These are phyloP conservation scores for Melitaea athalia DNA, from an alignment of 2,888 invertebrate genomes.

Conservation along the genomic window DNA sequence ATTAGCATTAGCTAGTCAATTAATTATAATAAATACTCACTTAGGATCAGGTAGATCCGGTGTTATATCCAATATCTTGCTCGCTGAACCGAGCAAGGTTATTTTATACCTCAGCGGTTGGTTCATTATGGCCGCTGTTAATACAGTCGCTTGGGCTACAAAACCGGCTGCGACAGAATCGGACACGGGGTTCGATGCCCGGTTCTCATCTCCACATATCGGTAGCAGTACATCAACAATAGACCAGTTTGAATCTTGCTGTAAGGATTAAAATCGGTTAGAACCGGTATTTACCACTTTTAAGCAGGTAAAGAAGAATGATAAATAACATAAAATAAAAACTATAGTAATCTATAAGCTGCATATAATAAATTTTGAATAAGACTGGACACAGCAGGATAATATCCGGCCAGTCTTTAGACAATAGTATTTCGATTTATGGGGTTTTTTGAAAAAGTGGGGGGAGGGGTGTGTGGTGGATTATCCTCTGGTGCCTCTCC, in stretches of 20 bases:
- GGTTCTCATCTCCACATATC: constrained; percentile 63
- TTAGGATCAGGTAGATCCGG: constrained; percentile 71
- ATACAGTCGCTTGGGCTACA: constrained; percentile 90
- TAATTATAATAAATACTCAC: constrained; percentile 47
- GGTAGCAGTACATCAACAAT: constrained; percentile 64
- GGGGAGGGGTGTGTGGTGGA: no score
- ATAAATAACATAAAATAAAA: background rate
- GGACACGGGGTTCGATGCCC: constrained; percentile 76
- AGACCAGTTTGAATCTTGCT: constrained; percentile 64
- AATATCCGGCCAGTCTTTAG: no score
- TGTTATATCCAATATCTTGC: constrained; percentile 90
- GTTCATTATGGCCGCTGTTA: constrained; percentile 91
- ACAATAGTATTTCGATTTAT: no score
- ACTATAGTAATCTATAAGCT: no score
- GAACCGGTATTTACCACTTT: background rate
- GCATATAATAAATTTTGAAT: no score
- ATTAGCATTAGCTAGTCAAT: background rate
- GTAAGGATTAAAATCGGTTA: constrained; percentile 23
- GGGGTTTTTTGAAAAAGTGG: no score
- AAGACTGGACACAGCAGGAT: no score
- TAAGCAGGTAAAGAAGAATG: background rate
- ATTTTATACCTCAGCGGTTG: constrained; percentile 94
- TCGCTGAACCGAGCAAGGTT: constrained; percentile 90
- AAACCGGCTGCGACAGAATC: constrained; percentile 94
- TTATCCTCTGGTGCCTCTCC: no score